Percentiles rank a stretch among this genome's conserved stretches.
phyloP scores from a whole-genome alignment of 2,888 invertebrate species.

The Synanthedon formicaeformis region DNA sequence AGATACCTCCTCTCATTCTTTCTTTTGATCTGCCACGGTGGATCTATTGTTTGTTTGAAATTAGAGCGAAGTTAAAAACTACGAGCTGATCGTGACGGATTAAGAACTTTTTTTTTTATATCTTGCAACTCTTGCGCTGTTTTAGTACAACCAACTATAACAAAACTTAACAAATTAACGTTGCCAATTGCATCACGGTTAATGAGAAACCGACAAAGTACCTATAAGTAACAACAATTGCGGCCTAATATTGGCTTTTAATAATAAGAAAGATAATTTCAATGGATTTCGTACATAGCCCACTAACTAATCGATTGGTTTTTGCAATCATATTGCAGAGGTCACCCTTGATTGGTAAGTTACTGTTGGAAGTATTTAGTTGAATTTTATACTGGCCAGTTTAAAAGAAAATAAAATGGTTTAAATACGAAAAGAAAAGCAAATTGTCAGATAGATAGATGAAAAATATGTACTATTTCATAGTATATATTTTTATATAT shows the following conservation, averaged over 20 bases:
- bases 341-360: constrained; percentile 5
- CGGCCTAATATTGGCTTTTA: constrained; percentile 1
- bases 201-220: constrained; percentile 1
- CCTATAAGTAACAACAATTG: constrained; percentile 1
- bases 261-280: constrained; percentile 9
- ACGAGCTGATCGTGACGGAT: too few relatives aligned
- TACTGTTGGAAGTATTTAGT: too few relatives aligned
- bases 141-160: constrained; percentile 3
- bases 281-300: constrained; percentile 8
- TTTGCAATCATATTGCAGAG: constrained; percentile 14
- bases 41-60: too few relatives aligned
- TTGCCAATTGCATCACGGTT: constrained; percentile 8
- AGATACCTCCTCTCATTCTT: too few relatives aligned
- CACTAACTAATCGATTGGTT: constrained; percentile 7
- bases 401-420: too few relatives aligned
- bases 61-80: too few relatives aligned
- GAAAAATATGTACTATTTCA: too few relatives aligned
- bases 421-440: too few relatives aligned
- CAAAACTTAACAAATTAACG: background rate
- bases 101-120: background rate
- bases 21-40: too few relatives aligned
- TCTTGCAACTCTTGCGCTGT: constrained; percentile 5
- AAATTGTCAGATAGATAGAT: too few relatives aligned
- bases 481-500: too few relatives aligned
- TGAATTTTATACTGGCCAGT: too few relatives aligned